A percentile compares a stretch with the other conserved stretches of the same genome.
Evolutionary conservation across 92 coral and sea anemone genomes (phyloP).

Genomic region (Pocillopora grandis): DNA sequence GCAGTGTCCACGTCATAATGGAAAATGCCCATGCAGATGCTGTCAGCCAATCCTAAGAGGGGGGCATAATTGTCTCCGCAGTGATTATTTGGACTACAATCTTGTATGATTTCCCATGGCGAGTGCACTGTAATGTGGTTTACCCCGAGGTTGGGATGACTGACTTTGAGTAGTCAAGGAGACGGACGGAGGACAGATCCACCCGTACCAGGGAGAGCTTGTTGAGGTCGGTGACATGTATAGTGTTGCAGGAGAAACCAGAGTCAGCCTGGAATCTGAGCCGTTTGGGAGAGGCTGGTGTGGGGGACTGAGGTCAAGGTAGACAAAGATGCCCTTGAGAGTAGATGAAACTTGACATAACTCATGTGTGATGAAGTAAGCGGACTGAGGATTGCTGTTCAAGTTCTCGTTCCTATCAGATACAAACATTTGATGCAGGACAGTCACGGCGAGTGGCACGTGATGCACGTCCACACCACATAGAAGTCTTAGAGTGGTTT

Average conservation of each 20-base stretch:
- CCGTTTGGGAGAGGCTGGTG: conserved; percentile 25
- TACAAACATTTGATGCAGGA: conserved; percentile 21
- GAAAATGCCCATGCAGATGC: conserved; percentile 58
- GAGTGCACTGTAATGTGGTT: conserved; percentile 61
- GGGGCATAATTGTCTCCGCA: conserved; percentile 45
- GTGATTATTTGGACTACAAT: conserved; percentile 56
- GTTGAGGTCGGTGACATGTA: conserved; percentile 61
- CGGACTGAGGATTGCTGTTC: neutral
- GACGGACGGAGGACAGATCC: conserved; percentile 56
- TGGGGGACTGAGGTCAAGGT: conserved; percentile 51
- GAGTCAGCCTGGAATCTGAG: conserved; percentile 52
- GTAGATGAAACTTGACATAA: conserved; percentile 48
- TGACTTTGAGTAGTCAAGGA: conserved; percentile 58
- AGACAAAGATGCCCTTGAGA: conserved; percentile 60
- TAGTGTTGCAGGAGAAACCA: conserved; percentile 65
- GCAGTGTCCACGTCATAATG: conserved; percentile 51
- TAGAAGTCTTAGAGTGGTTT: neutral
- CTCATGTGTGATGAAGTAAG: conserved; percentile 43
- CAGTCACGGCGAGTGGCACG: conserved; percentile 39
- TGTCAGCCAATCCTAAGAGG: conserved; percentile 48
- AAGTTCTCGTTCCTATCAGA: too few species aligned
- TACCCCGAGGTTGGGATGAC: conserved; percentile 54
- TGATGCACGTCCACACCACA: conserved; percentile 29
- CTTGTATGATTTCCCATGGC: conserved; percentile 44
- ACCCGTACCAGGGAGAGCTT: conserved; percentile 33